A percentile compares a stretch with the other conserved stretches of the same genome.
Conservation (phyloP, 2,888 invertebrate genomes). For the Palloptera scutellata region DNA sequence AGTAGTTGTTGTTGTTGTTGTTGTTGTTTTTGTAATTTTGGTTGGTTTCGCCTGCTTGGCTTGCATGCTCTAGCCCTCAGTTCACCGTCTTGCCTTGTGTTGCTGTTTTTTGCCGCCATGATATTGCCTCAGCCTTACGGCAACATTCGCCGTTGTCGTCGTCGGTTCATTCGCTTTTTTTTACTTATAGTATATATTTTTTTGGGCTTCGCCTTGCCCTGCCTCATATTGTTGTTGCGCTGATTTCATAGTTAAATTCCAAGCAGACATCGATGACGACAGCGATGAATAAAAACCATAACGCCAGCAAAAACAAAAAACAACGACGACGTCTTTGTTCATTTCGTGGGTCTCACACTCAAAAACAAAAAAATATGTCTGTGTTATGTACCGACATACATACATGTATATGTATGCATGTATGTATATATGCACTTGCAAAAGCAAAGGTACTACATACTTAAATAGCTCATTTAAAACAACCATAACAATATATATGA, state of each 20-base stretch:
- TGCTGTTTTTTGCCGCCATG: neutral
- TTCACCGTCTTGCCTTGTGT: neutral
- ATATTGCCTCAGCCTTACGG: neutral
- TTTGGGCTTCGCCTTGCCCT: neutral
- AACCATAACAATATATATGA: neutral
- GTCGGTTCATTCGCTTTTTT: constrained; percentile 1
- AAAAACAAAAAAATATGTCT: neutral
- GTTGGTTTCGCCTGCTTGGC: constrained; percentile 6
- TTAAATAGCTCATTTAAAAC: neutral
- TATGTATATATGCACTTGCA: constrained; percentile 9
- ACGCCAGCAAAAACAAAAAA: too few species aligned
- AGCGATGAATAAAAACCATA: neutral
- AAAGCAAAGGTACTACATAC: constrained; percentile 1
- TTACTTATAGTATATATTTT: neutral
- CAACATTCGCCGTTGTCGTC: constrained; percentile 5
- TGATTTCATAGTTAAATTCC: constrained; percentile 8
- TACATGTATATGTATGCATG: neutral
- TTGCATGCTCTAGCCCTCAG: constrained; percentile 8
- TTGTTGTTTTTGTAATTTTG: constrained; percentile 4
- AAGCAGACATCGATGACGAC: neutral
- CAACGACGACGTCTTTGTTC: neutral
- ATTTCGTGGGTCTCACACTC: neutral
- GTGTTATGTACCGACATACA: neutral
- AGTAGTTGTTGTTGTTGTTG: constrained; percentile 17
- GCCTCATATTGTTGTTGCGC: neutral